phyloP scores from a whole-genome alignment of 2,888 invertebrate genomes.

The Dermolepida albohirtum region DNA sequence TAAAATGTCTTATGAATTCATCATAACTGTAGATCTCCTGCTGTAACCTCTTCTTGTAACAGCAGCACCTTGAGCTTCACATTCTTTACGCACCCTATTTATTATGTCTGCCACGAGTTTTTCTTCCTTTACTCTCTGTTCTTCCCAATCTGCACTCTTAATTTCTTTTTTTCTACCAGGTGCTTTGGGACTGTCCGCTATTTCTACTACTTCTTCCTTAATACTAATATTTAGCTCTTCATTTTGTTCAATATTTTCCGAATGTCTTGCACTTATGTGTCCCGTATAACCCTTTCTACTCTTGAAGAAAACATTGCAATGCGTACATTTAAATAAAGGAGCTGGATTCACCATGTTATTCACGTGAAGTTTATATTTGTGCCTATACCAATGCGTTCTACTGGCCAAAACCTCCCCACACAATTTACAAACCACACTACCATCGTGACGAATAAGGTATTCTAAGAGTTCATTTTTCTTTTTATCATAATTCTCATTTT shows the following conservation, averaged over 20 bases:
- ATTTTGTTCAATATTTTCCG: conserved; percentile 67
- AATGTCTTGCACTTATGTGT: conserved; percentile 77
- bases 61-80: conserved; percentile 76
- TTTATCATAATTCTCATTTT: conserved; percentile 54
- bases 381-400: conserved; percentile 82
- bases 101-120: conserved; percentile 83
- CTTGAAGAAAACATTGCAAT: conserved; percentile 82
- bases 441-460: conserved; percentile 77
- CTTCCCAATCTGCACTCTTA: conserved; percentile 72
- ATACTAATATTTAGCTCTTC: conserved; percentile 59
- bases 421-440: conserved; percentile 79
- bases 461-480: conserved; percentile 73
- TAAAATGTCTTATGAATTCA: conserved; percentile 62
- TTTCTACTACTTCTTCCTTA: conserved; percentile 60
- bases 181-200: conserved; percentile 45
- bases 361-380: conserved; percentile 83
- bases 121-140: conserved; percentile 77
- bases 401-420: conserved; percentile 81
- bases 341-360: conserved; percentile 71
- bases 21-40: conserved; percentile 71
- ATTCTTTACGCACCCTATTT: conserved; percentile 78
- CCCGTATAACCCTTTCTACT: conserved; percentile 79
- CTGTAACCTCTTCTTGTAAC: conserved; percentile 70
- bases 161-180: conserved; percentile 49
- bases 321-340: conserved; percentile 78